Evolutionary conservation across 2,113 vertebrate species (phyloP).

Genomic region (Sinocyclocheilus anophthalmus): DNA sequence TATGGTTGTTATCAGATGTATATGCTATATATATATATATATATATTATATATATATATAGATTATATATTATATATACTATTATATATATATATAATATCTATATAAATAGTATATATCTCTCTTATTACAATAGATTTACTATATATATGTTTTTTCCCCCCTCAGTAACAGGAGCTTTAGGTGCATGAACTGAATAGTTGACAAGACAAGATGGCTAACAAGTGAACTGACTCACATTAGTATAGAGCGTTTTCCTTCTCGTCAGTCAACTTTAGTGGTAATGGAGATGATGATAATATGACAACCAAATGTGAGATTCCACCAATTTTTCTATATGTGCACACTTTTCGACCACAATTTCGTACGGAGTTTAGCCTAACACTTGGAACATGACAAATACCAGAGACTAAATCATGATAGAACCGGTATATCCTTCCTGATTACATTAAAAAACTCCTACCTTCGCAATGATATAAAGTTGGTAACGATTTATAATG

Average conservation of each 20-base stretch:
- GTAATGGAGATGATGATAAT: not conserved
- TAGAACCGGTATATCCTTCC: not conserved
- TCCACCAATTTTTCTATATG: not conserved
- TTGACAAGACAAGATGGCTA: not conserved
- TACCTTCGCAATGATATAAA: not conserved
- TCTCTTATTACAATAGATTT: too few relatives aligned
- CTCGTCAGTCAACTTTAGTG: not conserved
- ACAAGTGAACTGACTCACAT: not conserved
- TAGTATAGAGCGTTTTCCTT: not conserved
- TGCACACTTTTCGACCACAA: not conserved
- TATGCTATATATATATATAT: too few relatives aligned
- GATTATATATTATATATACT: too few relatives aligned
- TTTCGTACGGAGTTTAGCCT: not conserved
- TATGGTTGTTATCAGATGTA: too few relatives aligned
- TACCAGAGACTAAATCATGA: not conserved
- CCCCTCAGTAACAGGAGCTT: too few relatives aligned
- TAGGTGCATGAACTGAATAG: too few relatives aligned
- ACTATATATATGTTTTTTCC: too few relatives aligned
- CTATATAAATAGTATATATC: too few relatives aligned
- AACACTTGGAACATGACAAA: not conserved
- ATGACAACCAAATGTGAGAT: not conserved
- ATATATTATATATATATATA: too few relatives aligned
- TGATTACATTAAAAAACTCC: not conserved
- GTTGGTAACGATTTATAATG: not conserved
- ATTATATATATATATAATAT: too few relatives aligned